phyloP scores from a whole-genome alignment of 2,797 vertebrate species.

The Prunella strophiata region DNA sequence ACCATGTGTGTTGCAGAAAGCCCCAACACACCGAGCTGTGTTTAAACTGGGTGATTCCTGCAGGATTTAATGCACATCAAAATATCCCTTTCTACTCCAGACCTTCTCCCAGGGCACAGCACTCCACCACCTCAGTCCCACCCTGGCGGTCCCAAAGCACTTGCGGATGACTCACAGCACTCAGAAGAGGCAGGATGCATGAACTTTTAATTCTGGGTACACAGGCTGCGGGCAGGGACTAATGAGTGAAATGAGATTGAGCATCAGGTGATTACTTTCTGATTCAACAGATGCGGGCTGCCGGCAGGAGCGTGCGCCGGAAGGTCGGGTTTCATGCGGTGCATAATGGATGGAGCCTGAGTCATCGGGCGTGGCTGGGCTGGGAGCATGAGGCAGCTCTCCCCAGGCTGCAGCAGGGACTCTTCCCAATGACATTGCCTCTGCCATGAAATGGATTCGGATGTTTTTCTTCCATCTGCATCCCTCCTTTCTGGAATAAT shows the following conservation, averaged over 20 bases:
- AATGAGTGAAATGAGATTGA: conserved; percentile 23
- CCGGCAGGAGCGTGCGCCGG: background rate
- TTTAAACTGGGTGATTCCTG: background rate
- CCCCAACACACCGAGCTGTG: fast-evolving
- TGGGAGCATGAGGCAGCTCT: background rate
- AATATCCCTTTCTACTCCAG: no score
- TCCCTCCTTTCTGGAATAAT: background rate
- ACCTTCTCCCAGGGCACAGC: background rate
- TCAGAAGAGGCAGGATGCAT: background rate
- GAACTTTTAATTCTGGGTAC: background rate
- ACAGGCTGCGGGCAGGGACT: background rate
- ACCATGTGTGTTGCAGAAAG: fast-evolving
- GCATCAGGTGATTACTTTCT: conserved; percentile 17
- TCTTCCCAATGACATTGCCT: background rate
- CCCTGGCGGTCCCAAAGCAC: background rate
- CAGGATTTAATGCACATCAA: background rate
- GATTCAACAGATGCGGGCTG: background rate
- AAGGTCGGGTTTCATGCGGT: background rate
- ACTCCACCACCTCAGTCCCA: fast-evolving
- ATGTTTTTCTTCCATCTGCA: background rate
- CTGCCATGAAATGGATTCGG: fast-evolving
- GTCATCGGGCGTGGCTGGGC: conserved; percentile 47
- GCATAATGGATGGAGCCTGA: conserved; percentile 38
- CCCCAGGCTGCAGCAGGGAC: background rate
- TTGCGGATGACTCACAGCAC: background rate